Conservation (phyloP, 2,888 invertebrate genomes). For the Byasa hedistus region DNA sequence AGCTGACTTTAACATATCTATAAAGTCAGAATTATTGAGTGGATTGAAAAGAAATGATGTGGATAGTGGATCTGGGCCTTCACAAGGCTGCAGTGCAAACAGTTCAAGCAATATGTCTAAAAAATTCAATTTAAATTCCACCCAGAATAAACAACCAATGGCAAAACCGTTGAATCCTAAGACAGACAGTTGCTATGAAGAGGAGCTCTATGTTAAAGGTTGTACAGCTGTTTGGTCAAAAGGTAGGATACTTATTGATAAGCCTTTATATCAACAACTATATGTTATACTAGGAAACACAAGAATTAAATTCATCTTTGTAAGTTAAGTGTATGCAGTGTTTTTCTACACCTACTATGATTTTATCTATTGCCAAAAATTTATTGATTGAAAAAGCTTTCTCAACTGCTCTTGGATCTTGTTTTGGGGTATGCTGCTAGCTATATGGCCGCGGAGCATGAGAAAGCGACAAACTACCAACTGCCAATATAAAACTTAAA, state of each 20-base stretch:
- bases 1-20: constrained; percentile 70
- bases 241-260: constrained; percentile 54
- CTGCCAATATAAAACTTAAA: too few species aligned
- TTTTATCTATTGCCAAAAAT: too few species aligned
- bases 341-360: too few species aligned
- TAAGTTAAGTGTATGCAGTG: too few species aligned
- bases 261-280: too few species aligned
- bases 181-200: constrained; percentile 82
- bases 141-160: constrained; percentile 42
- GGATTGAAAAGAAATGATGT: constrained; percentile 57
- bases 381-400: too few species aligned
- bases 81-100: constrained; percentile 64
- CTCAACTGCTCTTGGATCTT: too few species aligned
- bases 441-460: too few species aligned
- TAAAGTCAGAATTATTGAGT: constrained; percentile 63
- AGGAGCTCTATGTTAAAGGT: constrained; percentile 92
- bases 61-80: constrained; percentile 53
- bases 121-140: constrained; percentile 59
- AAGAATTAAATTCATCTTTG: too few species aligned
- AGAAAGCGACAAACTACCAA: too few species aligned
- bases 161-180: constrained; percentile 58
- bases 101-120: constrained; percentile 73
- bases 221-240: constrained; percentile 91
- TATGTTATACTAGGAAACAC: too few species aligned
- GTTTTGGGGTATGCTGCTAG: too few species aligned